These are phyloP conservation scores for Hypolimnas misippus DNA, from an alignment of 2,888 invertebrate species.

Conservation along the genomic window DNA sequence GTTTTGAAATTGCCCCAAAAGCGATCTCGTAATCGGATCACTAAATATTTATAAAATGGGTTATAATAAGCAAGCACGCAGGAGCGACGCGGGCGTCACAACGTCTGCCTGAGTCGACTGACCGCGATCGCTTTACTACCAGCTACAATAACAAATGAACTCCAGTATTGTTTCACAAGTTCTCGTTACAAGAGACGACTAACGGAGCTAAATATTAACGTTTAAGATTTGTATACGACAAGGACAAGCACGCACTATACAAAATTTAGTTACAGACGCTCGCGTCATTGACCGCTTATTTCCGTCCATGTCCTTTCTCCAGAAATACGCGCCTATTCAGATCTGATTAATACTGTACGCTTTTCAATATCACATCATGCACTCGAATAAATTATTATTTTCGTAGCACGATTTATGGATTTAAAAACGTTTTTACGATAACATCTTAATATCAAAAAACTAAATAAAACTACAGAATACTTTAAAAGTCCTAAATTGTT, in stretches of 20 bases:
- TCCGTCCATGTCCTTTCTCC: constrained; percentile 70
- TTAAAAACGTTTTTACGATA: not conserved
- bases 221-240: not conserved
- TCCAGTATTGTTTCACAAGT: constrained; percentile 17
- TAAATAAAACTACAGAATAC: not conserved
- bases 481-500: not conserved
- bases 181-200: constrained; percentile 14
- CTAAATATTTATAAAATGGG: constrained; percentile 35
- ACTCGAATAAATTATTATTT: constrained; percentile 6
- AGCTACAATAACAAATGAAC: constrained; percentile 23
- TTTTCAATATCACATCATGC: constrained; percentile 29
- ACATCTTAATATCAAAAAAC: not conserved
- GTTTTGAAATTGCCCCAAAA: constrained; percentile 12
- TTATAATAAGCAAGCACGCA: constrained; percentile 32
- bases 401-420: not conserved
- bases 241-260: constrained; percentile 3
- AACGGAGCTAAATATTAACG: constrained; percentile 12
- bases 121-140: constrained; percentile 29
- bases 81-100: constrained; percentile 57
- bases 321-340: constrained; percentile 56
- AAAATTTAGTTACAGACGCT: constrained; percentile 35
- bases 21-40: constrained; percentile 26
- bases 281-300: constrained; percentile 74
- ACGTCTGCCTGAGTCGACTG: constrained; percentile 55
- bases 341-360: constrained; percentile 37